Base-by-base conservation (phyloP, 2,797 vertebrate species). In the Myripristis jacobus region DNA sequence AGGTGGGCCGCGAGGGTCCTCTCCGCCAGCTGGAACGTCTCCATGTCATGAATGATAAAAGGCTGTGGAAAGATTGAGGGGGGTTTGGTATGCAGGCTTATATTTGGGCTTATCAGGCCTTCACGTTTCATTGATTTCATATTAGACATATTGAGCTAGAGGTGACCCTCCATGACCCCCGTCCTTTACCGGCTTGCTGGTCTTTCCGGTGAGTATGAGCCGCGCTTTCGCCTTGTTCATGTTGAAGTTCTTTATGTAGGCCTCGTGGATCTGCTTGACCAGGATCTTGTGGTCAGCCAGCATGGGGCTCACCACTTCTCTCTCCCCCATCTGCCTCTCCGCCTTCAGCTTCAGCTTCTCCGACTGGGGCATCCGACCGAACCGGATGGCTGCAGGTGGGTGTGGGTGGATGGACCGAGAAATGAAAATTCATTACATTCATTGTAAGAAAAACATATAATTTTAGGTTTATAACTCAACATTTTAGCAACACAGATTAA, bases 211-310 rank as follows among this genome's bases (percentile, higher is more conserved):
- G 31, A 99, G 96, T 78, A 98, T 97, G 77, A 95, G 93, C 18
- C 96, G 93, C 21, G 97, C 97, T 90, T 97, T 98, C 31, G 95
- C 93, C 87, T 99, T 99, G 93, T 95, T 99, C 97, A 99, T 97
- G 83, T 92, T 95, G 89, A 99, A 99, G 91, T 96, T 96, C 92
- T 95, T 97, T 92, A 96, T 86, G 92, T 99, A 99, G 70, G 97
- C 96, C 51, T 96, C 94, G 6, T 98, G 94, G 84, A 98, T 98
- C 79, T 95, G 93, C 87, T 89, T 93, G 70, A 96, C 93, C 52
- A 99, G 95, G 19, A 92, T 93, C 84, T 93, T 96, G 70, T 96
- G 94, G 87, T 97, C 96, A 1, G 93, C 92, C 44, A 91, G 89
- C 79, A 93, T 89, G 0, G 93, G 91, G 75, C 94, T 92, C 48